A percentile compares a stretch with the other conserved stretches of the same genome.
phyloP scores from a whole-genome alignment of 2,888 invertebrate species.

The Lepidochrysops patricia region DNA sequence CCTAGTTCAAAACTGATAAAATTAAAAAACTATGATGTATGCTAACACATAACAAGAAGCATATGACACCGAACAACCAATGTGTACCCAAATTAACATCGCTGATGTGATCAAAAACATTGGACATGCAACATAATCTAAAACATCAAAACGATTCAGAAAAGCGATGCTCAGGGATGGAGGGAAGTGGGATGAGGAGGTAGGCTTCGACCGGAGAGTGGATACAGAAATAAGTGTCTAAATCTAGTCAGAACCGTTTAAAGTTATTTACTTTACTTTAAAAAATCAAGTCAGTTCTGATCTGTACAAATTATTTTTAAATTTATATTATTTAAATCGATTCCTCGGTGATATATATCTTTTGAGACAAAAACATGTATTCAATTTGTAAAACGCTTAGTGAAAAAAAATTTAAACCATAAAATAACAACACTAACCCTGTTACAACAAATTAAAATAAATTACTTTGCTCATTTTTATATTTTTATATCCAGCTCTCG shows the following conservation, averaged over 20 bases:
- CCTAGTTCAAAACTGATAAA: not conserved
- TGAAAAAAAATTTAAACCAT: too few species aligned
- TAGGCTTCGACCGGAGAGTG: slow-evolving; percentile 26
- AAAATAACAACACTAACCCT: too few species aligned
- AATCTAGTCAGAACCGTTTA: too few species aligned
- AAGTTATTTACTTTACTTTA: too few species aligned
- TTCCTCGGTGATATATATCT: too few species aligned
- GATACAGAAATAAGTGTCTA: slow-evolving; percentile 59
- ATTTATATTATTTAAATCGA: too few species aligned
- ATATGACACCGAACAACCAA: slow-evolving; percentile 39
- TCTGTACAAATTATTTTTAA: too few species aligned
- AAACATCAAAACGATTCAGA: slow-evolving; percentile 45
- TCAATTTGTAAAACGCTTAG: too few species aligned
- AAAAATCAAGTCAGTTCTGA: too few species aligned
- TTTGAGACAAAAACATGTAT: too few species aligned
- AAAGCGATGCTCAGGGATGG: slow-evolving; percentile 59
- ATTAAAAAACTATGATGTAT: slow-evolving; percentile 14
- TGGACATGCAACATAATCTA: slow-evolving; percentile 62
- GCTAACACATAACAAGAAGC: slow-evolving; percentile 22
- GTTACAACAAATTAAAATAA: not conserved
- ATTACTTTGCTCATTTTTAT: not conserved
- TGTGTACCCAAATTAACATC: slow-evolving; percentile 40
- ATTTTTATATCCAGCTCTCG: not conserved
- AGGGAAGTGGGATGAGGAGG: slow-evolving; percentile 31
- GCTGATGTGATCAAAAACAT: slow-evolving; percentile 63